Percentiles rank a stretch among this genome's conserved stretches.
Evolutionary conservation across 2,888 invertebrate genomes (phyloP).

Genomic region (Drosophila trichaetosa): DNA sequence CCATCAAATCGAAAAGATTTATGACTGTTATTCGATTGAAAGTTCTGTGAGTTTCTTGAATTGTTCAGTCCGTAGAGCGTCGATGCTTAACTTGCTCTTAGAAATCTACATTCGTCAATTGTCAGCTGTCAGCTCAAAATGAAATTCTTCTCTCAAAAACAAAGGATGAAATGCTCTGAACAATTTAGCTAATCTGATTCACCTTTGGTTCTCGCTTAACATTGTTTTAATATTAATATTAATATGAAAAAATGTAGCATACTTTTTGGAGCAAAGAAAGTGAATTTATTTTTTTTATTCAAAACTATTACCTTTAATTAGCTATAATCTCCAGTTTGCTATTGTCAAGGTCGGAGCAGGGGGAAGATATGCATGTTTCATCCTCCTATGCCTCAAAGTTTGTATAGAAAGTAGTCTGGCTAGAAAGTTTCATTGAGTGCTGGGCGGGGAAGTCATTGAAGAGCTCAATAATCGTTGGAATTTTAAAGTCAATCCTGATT

Average conservation of each 20-base stretch:
- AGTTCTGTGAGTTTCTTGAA: not conserved
- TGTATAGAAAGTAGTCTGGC: not conserved
- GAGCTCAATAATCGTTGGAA: not conserved
- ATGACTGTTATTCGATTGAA: conserved; percentile 13
- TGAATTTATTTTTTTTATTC: fast-evolving
- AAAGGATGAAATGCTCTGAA: not conserved
- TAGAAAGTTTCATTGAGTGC: not conserved
- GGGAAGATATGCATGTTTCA: not conserved
- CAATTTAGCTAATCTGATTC: not conserved
- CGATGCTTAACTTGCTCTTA: not conserved
- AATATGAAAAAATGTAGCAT: not conserved
- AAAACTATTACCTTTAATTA: not conserved
- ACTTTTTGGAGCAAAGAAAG: not conserved
- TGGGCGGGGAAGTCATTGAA: not conserved
- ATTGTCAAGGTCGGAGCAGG: fast-evolving
- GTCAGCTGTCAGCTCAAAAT: not conserved
- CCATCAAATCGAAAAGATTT: conserved; percentile 16
- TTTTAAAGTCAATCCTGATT: not conserved
- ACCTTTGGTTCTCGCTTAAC: not conserved
- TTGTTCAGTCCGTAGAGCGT: no score
- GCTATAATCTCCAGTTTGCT: not conserved
- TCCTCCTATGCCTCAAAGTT: not conserved
- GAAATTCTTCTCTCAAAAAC: not conserved
- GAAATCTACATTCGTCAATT: not conserved
- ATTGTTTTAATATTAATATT: not conserved